Evolutionary conservation across 2,113 vertebrate species (phyloP), one percentile per base, ranked within the genome.

Genomic region (Meleagris gallopavo): DNA sequence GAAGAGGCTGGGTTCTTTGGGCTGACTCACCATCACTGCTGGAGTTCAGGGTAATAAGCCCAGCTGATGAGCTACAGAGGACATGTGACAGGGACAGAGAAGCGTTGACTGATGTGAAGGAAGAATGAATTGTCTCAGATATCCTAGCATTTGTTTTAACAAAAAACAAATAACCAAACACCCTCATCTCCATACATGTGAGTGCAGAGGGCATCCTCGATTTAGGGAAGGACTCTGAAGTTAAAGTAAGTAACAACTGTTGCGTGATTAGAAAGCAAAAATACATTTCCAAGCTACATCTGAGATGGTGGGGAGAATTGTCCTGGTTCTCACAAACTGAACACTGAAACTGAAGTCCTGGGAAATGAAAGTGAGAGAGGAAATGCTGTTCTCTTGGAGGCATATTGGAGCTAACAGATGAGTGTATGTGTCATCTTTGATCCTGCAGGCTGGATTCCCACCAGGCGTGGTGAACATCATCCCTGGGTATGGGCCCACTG

Each of bases 401-500:
- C 13, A 25, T 48, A 2, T 19, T 8, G 65, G 27, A 15, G n/a
- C 60, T n/a, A 2, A 4, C 45, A 64, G 70, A 7, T 30, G 38
- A 45, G 46, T 38, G 58, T 4, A 10, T 40, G 45, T 11, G 79
- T 11, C 2, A 30, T 32, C 54, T 19, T 32, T 67, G 62, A 48
- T 38, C 17, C 6, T 41, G 3, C 93, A 99, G 99, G 99, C 99
- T 27, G 99, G 99, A 34, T 99, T 99, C 75, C 99, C 99, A 11
- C 98, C 99, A 12, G 99, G 99, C 0, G 99, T 99, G 72, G 99
- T 99, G 92, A 99, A 99, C 71, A 98, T 99, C 75, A n/a, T 99
- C 93, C 96, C 99, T 9, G 99, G 99, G 54, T 98, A 98, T 17
- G 99, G 99, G 5, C 98, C 98, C 30, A 98, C 99, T 0, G 99